Percentiles rank a stretch among this genome's conserved stretches.
phyloP scores from a whole-genome alignment of 2,113 vertebrate species.

The Noctilio leporinus region DNA sequence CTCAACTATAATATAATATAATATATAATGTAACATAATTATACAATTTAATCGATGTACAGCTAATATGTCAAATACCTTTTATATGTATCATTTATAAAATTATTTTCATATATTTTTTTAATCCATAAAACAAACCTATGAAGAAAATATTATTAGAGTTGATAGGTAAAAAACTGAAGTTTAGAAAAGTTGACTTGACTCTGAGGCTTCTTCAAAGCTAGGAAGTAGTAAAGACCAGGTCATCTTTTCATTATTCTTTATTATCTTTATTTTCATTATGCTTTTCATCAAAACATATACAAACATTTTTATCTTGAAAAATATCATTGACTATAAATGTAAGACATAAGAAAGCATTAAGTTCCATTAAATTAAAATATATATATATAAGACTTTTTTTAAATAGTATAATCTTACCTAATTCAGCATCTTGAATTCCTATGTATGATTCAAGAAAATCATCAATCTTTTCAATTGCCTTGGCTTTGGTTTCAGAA shows the following conservation, averaged over 20 bases:
- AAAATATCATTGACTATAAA: neutral
- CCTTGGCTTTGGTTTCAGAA: constrained; percentile 91
- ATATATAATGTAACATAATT: neutral
- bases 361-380: neutral
- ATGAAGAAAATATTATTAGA: neutral
- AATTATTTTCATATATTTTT: neutral
- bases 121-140: neutral
- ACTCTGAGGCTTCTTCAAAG: neutral
- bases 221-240: neutral
- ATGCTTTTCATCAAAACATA: neutral
- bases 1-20: neutral
- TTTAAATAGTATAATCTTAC: constrained; percentile 78
- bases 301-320: neutral
- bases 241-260: neutral
- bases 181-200: neutral
- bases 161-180: neutral
- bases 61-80: neutral
- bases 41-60: neutral
- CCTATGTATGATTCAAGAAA: constrained; percentile 98
- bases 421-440: constrained; percentile 93
- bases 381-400: neutral
- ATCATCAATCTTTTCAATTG: constrained; percentile 92
- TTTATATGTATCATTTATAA: neutral
- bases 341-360: neutral
- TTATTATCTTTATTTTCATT: neutral